Evolutionary conservation across 2,113 vertebrate genomes (phyloP).

Genomic region (Ophthalmolycus amberensis): DNA sequence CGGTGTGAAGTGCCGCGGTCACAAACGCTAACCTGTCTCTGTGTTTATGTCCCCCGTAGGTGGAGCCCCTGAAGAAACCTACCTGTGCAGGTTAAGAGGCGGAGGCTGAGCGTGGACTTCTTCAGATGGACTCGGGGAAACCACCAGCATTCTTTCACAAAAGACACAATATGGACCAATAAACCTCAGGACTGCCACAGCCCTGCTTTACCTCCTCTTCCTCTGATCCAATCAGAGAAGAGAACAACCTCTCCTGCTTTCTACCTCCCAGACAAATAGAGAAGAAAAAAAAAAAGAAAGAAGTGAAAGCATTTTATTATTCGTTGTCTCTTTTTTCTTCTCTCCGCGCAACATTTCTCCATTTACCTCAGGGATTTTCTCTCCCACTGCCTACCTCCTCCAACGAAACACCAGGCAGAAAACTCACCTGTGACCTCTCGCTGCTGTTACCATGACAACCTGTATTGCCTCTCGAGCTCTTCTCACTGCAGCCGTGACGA

Average conservation of each 20-base stretch:
- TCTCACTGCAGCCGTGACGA: conserved; percentile 48
- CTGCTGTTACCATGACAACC: conserved; percentile 65
- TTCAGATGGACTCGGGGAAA: conserved; percentile 46
- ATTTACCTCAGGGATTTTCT: conserved; percentile 74
- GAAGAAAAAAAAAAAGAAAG: conserved; percentile 24
- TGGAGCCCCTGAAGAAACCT: conserved; percentile 32
- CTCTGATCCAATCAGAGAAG: conserved; percentile 29
- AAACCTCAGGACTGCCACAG: conserved; percentile 15
- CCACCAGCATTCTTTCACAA: conserved; percentile 58
- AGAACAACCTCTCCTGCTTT: conserved; percentile 37
- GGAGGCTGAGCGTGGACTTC: neutral
- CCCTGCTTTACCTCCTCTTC: conserved; percentile 41
- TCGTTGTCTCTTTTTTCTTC: conserved; percentile 18
- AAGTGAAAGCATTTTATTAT: conserved; percentile 18
- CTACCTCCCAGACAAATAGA: conserved; percentile 61
- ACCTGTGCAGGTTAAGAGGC: neutral
- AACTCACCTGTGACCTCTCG: conserved; percentile 56
- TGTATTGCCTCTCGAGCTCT: conserved; percentile 65
- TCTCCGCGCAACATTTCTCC: conserved; percentile 47
- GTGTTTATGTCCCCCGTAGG: conserved; percentile 39
- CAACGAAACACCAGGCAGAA: conserved; percentile 31
- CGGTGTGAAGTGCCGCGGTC: neutral
- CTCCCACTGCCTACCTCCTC: conserved; percentile 70
- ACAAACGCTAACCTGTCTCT: conserved; percentile 21
- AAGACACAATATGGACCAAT: conserved; percentile 20